A percentile compares a stretch with the other conserved stretches of the same genome.
Evolutionary conservation across 2,888 invertebrate genomes (phyloP).

Genomic region (Drosophila rubida): DNA sequence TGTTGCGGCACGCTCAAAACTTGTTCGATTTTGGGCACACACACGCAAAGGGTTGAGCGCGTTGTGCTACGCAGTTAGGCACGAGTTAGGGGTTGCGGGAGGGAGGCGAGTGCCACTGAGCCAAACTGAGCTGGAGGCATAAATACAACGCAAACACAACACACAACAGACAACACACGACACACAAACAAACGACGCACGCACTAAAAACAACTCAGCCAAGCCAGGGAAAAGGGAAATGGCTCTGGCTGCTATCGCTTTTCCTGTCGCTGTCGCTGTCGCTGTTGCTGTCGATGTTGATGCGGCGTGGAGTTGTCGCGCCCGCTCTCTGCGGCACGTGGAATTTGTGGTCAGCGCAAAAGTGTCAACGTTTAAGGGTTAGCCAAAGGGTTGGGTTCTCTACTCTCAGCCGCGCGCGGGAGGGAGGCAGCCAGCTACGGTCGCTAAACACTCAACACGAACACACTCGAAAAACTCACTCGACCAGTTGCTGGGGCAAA

Average conservation of each 20-base stretch:
- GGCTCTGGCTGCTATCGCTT: slow-evolving; percentile 15
- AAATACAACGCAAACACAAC: slow-evolving; percentile 17
- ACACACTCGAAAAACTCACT: slow-evolving; percentile 18
- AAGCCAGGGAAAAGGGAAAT: slow-evolving; percentile 13
- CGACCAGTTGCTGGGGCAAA: slow-evolving; percentile 29
- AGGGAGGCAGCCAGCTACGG: slow-evolving; percentile 20
- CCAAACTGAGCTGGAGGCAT: neutral
- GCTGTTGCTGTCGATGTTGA: neutral
- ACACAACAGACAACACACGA: slow-evolving; percentile 60
- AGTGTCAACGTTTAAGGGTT: slow-evolving; percentile 75
- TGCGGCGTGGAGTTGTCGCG: slow-evolving; percentile 11
- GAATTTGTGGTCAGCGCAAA: slow-evolving; percentile 69
- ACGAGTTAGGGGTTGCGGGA: slow-evolving; percentile 29
- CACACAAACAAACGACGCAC: slow-evolving; percentile 59
- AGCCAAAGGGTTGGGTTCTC: slow-evolving; percentile 69
- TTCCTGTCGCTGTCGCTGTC: neutral
- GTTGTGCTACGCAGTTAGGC: slow-evolving; percentile 39
- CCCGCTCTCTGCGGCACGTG: slow-evolving; percentile 41
- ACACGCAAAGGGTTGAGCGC: slow-evolving; percentile 58
- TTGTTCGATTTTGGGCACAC: slow-evolving; percentile 62
- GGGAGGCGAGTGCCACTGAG: neutral
- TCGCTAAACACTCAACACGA: neutral
- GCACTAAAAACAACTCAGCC: slow-evolving; percentile 57
- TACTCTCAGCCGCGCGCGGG: slow-evolving; percentile 1
- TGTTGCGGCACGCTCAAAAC: slow-evolving; percentile 61